Conservation (phyloP, 2,888 invertebrate species). For the Drosophila greeni region DNA sequence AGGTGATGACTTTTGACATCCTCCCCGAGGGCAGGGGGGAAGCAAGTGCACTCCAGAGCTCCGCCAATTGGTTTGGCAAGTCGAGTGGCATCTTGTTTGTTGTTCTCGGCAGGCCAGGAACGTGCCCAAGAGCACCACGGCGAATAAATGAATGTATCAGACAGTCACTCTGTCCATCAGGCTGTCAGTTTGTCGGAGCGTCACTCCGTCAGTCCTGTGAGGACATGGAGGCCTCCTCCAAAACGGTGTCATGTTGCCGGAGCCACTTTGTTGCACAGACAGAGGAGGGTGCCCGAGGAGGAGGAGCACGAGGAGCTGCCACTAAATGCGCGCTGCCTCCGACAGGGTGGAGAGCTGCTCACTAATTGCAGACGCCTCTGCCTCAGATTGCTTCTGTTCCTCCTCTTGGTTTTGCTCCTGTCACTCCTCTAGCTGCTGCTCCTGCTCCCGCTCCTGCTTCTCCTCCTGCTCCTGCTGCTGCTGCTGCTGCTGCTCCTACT, state of each 20-base stretch:
- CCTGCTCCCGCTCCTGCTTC: background rate
- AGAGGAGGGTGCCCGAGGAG: background rate
- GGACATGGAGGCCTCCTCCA: constrained; percentile 26
- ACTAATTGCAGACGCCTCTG: constrained; percentile 66
- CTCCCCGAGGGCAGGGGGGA: constrained; percentile 39
- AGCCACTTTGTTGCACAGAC: constrained; percentile 62
- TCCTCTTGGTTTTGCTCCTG: background rate
- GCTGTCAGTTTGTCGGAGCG: constrained; percentile 27
- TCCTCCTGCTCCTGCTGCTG: background rate
- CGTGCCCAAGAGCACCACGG: constrained; percentile 61
- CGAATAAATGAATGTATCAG: constrained; percentile 55
- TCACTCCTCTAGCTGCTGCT: background rate
- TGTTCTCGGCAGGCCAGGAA: constrained; percentile 35
- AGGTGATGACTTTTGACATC: constrained; percentile 74
- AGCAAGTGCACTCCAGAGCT: constrained; percentile 43
- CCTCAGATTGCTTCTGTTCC: constrained; percentile 6
- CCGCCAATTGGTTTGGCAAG: constrained; percentile 60
- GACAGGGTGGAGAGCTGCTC: constrained; percentile 50
- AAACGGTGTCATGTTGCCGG: constrained; percentile 45
- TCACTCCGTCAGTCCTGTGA: constrained; percentile 25
- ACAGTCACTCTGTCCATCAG: constrained; percentile 27
- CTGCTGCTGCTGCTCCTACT: background rate
- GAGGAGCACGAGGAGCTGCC: constrained; percentile 30
- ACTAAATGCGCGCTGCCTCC: constrained; percentile 57
- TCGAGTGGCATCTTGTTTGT: constrained; percentile 56